Evolutionary conservation across 2,888 invertebrate genomes (phyloP).

Genomic region (Idaea aversata): DNA sequence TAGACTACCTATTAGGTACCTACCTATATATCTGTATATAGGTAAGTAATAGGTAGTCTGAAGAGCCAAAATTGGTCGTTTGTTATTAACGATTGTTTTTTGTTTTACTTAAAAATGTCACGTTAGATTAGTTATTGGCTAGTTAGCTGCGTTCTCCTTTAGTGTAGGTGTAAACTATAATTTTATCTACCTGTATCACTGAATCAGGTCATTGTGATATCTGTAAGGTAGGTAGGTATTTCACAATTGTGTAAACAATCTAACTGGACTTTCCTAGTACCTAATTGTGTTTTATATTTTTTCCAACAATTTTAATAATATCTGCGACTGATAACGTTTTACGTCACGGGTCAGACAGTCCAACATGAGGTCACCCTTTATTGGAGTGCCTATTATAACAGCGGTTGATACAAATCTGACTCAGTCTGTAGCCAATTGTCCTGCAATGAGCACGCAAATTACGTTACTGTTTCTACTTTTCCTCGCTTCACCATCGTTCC

Average conservation of each 20-base stretch:
- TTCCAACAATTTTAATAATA: neutral
- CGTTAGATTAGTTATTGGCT: neutral
- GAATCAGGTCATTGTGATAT: neutral
- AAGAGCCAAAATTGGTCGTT: no score
- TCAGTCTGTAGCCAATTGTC: constrained; percentile 12
- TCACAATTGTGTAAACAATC: neutral
- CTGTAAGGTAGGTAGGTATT: neutral
- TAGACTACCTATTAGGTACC: no score
- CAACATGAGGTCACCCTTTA: neutral
- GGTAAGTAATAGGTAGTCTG: no score
- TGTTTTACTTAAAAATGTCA: no score
- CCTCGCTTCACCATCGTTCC: constrained; percentile 19
- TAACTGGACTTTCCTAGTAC: neutral
- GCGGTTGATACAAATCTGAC: constrained; percentile 3
- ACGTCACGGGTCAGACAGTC: neutral
- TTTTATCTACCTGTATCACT: neutral
- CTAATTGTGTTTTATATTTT: neutral
- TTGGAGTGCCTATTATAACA: neutral
- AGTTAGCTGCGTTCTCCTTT: neutral
- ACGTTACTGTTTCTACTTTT: constrained; percentile 21
- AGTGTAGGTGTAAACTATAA: neutral
- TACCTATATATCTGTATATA: no score
- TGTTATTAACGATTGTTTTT: no score
- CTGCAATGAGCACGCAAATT: constrained; percentile 34
- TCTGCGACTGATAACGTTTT: neutral